Evolutionary conservation across 2,113 vertebrate genomes (phyloP).

Genomic region (Xiphophorus hellerii): DNA sequence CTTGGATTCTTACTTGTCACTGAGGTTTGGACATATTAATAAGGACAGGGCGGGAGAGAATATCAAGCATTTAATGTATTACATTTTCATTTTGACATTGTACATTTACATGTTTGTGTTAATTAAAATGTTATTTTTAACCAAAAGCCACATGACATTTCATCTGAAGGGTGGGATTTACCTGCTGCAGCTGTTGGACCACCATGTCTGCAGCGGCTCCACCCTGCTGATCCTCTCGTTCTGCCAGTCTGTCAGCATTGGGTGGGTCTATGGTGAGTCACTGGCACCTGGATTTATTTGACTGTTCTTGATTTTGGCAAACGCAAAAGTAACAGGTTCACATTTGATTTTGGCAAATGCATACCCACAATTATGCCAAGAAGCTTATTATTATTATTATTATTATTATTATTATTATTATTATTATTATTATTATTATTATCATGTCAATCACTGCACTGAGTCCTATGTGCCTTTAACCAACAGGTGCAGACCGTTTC

Average conservation of each 20-base stretch:
- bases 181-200: constrained; percentile 73
- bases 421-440: no score
- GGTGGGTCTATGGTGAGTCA: constrained; percentile 72
- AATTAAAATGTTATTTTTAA: not conserved
- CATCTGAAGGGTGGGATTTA: constrained; percentile 69
- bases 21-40: constrained; percentile 40
- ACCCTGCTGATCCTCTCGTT: constrained; percentile 69
- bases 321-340: no score
- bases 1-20: constrained; percentile 63
- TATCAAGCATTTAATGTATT: no score
- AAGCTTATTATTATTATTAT: not conserved
- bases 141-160: not conserved
- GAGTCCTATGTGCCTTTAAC: not conserved
- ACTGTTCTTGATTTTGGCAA: not conserved
- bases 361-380: not conserved
- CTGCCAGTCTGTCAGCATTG: constrained; percentile 72
- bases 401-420: no score
- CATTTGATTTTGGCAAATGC: no score
- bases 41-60: not conserved
- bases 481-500: constrained; percentile 70
- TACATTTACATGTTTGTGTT: not conserved
- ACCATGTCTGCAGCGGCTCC: constrained; percentile 74
- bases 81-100: no score
- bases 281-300: not conserved
- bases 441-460: no score